phyloP scores from a whole-genome alignment of 1,140 invertebrate species.

The Lepidurus couesii region DNA sequence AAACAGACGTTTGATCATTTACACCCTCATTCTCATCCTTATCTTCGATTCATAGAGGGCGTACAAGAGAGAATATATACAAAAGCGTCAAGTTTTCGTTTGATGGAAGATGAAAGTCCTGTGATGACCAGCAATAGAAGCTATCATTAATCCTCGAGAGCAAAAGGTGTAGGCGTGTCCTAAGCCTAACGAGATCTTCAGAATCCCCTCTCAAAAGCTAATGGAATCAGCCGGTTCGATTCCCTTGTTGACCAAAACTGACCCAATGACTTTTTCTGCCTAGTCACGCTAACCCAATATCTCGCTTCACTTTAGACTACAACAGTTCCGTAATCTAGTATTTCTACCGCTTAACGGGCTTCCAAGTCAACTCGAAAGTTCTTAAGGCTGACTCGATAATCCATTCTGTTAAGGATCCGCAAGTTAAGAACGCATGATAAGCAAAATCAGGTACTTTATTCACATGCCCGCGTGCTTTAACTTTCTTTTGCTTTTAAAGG shows the following conservation, averaged over 20 bases:
- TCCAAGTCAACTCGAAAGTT: background rate
- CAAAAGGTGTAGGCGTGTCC: background rate
- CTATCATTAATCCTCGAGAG: constrained; percentile 2
- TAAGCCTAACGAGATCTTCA: constrained; percentile 16
- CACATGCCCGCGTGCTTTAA: too few relatives aligned
- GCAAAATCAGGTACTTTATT: too few relatives aligned
- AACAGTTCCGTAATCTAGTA: background rate
- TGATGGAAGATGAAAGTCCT: background rate
- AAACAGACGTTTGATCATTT: background rate
- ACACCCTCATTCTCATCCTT: constrained; percentile 8
- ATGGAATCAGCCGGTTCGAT: background rate
- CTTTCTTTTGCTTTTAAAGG: too few relatives aligned
- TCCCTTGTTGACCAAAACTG: constrained; percentile 8
- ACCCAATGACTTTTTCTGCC: constrained; percentile 9
- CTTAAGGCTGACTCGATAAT: too few relatives aligned
- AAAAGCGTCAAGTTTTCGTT: background rate
- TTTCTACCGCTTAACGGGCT: background rate
- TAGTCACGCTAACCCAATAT: constrained; percentile 15
- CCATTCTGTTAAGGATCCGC: too few relatives aligned
- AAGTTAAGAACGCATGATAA: too few relatives aligned
- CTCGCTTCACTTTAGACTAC: background rate
- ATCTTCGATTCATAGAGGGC: background rate
- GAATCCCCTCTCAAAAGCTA: background rate
- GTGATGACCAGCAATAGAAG: background rate
- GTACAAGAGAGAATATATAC: background rate